These are phyloP conservation scores for Phoeniculus purpureus DNA, from an alignment of 2,797 vertebrate species.

Conservation along the genomic window DNA sequence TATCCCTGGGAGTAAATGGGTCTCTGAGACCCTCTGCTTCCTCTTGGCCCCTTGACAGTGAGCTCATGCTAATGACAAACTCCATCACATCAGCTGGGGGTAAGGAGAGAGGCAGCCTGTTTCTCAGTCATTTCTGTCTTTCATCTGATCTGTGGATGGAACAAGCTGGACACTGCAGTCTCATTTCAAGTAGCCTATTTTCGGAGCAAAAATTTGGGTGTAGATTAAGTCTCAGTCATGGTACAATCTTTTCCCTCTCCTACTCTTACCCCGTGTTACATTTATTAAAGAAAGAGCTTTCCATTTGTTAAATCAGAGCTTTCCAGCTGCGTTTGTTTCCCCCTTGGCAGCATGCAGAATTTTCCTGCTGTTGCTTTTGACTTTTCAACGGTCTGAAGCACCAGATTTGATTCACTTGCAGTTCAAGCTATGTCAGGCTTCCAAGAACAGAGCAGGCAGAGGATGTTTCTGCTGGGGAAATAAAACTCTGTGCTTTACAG, in stretches of 20 bases:
- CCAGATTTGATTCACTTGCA: neutral
- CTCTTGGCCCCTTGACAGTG: neutral
- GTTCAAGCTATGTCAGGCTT: neutral
- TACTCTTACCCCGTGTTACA: neutral
- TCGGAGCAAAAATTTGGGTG: neutral
- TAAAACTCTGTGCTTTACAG: accelerated
- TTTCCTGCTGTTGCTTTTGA: neutral
- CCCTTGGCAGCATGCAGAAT: neutral
- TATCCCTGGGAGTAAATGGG: neutral
- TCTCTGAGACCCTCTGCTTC: neutral
- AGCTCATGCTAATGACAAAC: neutral
- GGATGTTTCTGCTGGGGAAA: neutral
- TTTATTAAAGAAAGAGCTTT: neutral
- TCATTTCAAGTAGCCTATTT: neutral
- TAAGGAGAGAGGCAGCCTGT: neutral
- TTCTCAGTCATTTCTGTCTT: neutral
- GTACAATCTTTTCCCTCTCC: neutral
- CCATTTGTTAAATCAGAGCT: neutral
- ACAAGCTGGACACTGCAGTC: neutral
- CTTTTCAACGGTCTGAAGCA: neutral
- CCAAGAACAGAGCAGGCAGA: neutral
- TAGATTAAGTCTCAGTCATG: neutral
- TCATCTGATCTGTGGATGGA: neutral
- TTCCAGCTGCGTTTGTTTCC: neutral
- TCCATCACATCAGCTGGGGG: neutral